These are phyloP conservation scores for Hippocampus mohnikei DNA, from an alignment of 2,113 vertebrate genomes.

Conservation along the genomic window DNA sequence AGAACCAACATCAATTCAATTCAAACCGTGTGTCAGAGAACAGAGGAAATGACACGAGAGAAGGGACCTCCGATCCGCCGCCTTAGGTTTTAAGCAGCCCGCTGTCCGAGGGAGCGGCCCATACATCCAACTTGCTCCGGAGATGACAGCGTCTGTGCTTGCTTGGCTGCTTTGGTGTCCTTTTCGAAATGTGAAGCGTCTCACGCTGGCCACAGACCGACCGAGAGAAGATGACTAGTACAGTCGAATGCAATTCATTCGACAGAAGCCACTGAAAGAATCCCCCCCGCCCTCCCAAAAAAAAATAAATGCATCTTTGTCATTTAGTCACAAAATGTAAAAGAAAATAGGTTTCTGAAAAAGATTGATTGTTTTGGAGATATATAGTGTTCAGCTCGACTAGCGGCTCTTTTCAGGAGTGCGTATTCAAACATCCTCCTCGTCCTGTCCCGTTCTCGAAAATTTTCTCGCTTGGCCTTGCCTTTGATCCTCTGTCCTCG, in stretches of 20 bases:
- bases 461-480: conserved; percentile 25
- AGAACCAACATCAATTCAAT: too few species aligned
- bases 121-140: conserved; percentile 36
- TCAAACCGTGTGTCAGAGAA: conserved; percentile 23
- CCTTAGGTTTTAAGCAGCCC: conserved; percentile 41
- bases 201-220: background rate
- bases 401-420: conserved; percentile 42
- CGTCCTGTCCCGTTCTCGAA: conserved; percentile 46
- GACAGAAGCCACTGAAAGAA: conserved; percentile 2
- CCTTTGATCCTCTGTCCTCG: conserved; percentile 13
- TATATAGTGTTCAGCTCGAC: conserved; percentile 34
- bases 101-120: conserved; percentile 39
- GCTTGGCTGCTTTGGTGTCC: conserved; percentile 44
- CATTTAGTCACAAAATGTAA: too few species aligned
- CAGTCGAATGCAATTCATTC: conserved; percentile 35
- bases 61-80: conserved; percentile 44
- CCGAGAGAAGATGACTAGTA: conserved; percentile 12
- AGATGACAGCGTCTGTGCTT: conserved; percentile 37
- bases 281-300: too few species aligned
- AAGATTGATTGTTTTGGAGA: too few species aligned
- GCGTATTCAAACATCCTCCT: conserved; percentile 63
- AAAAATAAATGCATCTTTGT: too few species aligned
- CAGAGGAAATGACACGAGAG: conserved; percentile 10
- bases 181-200: conserved; percentile 27
- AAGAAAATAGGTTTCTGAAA: too few species aligned